Percentiles rank a stretch among this genome's conserved stretches.
These are phyloP conservation scores for Lasioglossum zephyrum DNA, from an alignment of 2,888 invertebrate genomes.

Conservation along the genomic window DNA sequence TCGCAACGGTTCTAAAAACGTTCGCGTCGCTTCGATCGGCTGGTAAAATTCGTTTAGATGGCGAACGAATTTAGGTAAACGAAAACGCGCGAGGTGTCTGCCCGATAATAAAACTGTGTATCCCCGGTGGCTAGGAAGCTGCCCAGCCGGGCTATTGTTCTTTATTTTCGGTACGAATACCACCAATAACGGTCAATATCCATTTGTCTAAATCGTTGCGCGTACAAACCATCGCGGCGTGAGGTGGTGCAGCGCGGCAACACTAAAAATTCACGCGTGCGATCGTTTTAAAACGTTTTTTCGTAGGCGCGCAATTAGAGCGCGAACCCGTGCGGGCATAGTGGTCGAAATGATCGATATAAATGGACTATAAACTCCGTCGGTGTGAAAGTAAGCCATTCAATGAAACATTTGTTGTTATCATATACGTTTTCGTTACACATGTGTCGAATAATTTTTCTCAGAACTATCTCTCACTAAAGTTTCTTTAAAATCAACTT, in stretches of 20 bases:
- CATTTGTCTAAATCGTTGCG: constrained; percentile 16
- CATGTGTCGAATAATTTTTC: too few species aligned
- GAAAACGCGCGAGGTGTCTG: constrained; percentile 3
- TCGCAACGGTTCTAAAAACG: neutral
- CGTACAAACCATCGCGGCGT: neutral
- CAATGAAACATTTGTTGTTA: too few species aligned
- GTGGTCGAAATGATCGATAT: neutral
- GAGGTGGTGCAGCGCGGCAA: neutral
- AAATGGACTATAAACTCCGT: neutral
- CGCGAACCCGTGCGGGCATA: neutral
- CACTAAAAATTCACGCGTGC: neutral
- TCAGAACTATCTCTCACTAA: too few species aligned
- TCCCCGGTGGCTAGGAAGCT: neutral
- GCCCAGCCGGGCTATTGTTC: constrained; percentile 6
- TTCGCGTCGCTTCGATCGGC: neutral
- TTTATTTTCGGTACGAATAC: constrained; percentile 29
- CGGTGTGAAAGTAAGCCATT: too few species aligned
- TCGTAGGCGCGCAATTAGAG: neutral
- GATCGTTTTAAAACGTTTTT: constrained; percentile 9
- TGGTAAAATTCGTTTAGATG: neutral
- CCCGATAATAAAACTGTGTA: constrained; percentile 32
- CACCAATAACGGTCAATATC: constrained; percentile 31
- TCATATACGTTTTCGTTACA: too few species aligned
- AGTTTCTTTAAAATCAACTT: too few species aligned
- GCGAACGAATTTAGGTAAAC: constrained; percentile 3